A percentile compares a stretch with the other conserved stretches of the same genome.
Evolutionary conservation across 2,797 vertebrate genomes (phyloP).

Genomic region (Kryptopterus vitreolus): DNA sequence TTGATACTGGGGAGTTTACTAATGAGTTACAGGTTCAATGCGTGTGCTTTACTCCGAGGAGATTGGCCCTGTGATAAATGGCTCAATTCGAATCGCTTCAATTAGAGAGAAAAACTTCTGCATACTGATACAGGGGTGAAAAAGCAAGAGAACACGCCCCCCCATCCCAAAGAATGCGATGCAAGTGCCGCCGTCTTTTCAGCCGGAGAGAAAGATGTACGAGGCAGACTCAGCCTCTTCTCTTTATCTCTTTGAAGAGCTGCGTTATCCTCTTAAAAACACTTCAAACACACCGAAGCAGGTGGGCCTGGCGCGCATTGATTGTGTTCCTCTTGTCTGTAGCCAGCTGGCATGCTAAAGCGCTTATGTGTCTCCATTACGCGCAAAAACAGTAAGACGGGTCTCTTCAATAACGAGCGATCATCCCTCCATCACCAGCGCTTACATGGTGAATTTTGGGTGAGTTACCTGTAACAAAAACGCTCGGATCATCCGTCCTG

Average conservation of each 20-base stretch:
- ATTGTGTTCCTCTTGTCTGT: slow-evolving; percentile 32
- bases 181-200: neutral
- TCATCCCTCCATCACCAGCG: slow-evolving; percentile 46
- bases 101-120: slow-evolving; percentile 48
- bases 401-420: slow-evolving; percentile 34
- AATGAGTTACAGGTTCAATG: slow-evolving; percentile 56
- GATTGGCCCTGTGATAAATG: slow-evolving; percentile 56
- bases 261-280: slow-evolving; percentile 25
- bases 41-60: slow-evolving; percentile 30
- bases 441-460: slow-evolving; percentile 42
- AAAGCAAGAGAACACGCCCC: slow-evolving; percentile 18
- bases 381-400: slow-evolving; percentile 40
- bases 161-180: neutral
- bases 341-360: slow-evolving; percentile 50
- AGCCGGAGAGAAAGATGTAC: slow-evolving; percentile 1
- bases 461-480: slow-evolving; percentile 31
- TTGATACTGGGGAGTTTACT: slow-evolving; percentile 43
- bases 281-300: slow-evolving; percentile 41
- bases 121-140: slow-evolving; percentile 43
- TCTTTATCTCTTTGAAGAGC: slow-evolving; percentile 25
- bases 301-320: slow-evolving; percentile 51
- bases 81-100: slow-evolving; percentile 54
- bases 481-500: slow-evolving; percentile 25
- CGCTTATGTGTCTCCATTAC: slow-evolving; percentile 49
- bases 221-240: slow-evolving; percentile 3